Conservation (phyloP, 2,113 vertebrate genomes). For the Otocyon megalotis region DNA sequence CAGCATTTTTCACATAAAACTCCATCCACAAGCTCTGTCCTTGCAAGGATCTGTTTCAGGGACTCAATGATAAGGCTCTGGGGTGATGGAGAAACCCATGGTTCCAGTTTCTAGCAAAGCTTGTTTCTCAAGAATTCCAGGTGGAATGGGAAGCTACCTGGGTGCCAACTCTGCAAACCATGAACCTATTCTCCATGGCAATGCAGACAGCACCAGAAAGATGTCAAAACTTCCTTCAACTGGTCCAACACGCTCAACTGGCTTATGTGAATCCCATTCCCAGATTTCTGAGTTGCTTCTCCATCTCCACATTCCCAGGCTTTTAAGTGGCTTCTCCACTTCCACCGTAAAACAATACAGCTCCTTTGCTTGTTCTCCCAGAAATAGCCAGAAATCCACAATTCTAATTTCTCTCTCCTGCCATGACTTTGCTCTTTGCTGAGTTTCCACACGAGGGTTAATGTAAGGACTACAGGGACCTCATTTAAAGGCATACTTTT, state of each 20-base stretch:
- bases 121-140: neutral
- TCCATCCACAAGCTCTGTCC: neutral
- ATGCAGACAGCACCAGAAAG: neutral
- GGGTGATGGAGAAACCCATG: neutral
- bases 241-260: neutral
- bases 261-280: neutral
- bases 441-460: neutral
- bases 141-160: neutral
- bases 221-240: neutral
- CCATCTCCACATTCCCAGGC: neutral
- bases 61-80: neutral
- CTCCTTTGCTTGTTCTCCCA: neutral
- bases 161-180: neutral
- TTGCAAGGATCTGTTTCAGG: neutral
- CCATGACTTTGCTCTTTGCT: neutral
- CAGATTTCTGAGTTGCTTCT: neutral
- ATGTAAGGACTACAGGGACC: neutral
- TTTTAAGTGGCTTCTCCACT: neutral
- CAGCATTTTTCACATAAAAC: constrained; percentile 1
- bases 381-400: neutral
- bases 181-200: neutral
- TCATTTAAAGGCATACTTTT: neutral
- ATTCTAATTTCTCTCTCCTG: neutral
- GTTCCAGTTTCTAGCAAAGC: neutral
- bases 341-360: neutral